Evolutionary conservation across 2,888 invertebrate species (phyloP).

Genomic region (Mactromeris polynyma): DNA sequence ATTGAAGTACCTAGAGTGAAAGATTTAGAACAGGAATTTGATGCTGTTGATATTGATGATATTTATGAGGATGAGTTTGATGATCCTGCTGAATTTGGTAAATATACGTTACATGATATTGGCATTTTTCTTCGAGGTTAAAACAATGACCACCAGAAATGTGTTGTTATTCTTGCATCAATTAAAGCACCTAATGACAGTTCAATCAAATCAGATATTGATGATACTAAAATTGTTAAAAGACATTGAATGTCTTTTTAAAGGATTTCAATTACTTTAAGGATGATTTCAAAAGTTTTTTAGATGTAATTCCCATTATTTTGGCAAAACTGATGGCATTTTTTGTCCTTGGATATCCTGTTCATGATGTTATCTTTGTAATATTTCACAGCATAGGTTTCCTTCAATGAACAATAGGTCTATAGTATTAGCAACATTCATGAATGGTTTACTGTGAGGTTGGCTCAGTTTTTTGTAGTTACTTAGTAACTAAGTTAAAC

Average conservation of each 20-base stretch:
- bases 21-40: slow-evolving; percentile 62
- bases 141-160: too few species aligned
- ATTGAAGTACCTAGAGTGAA: slow-evolving; percentile 75
- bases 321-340: background rate
- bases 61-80: slow-evolving; percentile 30
- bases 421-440: background rate
- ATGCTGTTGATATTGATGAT: slow-evolving; percentile 30
- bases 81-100: slow-evolving; percentile 44
- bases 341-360: slow-evolving; percentile 8
- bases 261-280: background rate
- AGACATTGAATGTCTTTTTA: background rate
- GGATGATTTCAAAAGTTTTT: background rate
- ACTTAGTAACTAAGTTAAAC: background rate
- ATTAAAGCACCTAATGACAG: too few species aligned
- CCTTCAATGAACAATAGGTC: slow-evolving; percentile 6
- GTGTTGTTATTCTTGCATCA: too few species aligned
- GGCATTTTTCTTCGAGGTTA: too few species aligned
- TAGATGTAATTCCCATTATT: background rate
- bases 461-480: background rate
- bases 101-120: slow-evolving; percentile 13
- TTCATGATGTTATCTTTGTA: background rate
- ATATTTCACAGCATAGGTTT: background rate
- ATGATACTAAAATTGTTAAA: too few species aligned
- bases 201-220: too few species aligned
- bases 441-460: background rate